These are phyloP conservation scores for Dipodomys spectabilis DNA, from an alignment of 2,113 vertebrate genomes.

Conservation along the genomic window DNA sequence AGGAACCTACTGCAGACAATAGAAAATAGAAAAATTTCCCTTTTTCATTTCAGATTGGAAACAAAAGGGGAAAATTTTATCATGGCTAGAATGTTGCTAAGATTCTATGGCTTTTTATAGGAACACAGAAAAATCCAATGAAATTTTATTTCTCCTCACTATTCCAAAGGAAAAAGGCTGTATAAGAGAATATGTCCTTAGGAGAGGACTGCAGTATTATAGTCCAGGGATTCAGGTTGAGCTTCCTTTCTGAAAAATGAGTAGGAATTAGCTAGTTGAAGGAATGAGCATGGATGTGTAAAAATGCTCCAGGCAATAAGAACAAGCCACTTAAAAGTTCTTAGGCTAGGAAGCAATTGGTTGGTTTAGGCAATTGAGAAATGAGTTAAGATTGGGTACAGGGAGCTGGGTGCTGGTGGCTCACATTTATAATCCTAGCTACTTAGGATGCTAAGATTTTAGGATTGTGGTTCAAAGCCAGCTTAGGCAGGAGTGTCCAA, in stretches of 20 bases:
- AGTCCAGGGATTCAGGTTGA: background rate
- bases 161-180: background rate
- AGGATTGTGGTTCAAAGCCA: no score
- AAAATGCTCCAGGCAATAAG: background rate
- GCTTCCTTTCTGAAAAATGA: background rate
- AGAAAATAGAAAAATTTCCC: background rate
- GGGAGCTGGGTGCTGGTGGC: no score
- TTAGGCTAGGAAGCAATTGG: background rate
- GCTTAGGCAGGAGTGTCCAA: no score
- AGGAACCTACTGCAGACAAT: background rate
- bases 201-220: background rate
- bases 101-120: background rate
- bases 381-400: background rate
- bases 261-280: background rate
- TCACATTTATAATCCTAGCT: no score
- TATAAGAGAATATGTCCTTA: background rate
- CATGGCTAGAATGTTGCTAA: background rate
- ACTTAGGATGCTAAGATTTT: no score
- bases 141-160: background rate
- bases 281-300: background rate
- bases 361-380: background rate
- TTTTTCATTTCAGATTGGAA: background rate
- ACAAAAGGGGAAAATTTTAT: slow-evolving; percentile 27
- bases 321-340: background rate
- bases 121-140: background rate